Evolutionary conservation across 2,888 invertebrate species (phyloP), one percentile per base, ranked within the genome.

Genomic region (Hoplodrina blanda): DNA sequence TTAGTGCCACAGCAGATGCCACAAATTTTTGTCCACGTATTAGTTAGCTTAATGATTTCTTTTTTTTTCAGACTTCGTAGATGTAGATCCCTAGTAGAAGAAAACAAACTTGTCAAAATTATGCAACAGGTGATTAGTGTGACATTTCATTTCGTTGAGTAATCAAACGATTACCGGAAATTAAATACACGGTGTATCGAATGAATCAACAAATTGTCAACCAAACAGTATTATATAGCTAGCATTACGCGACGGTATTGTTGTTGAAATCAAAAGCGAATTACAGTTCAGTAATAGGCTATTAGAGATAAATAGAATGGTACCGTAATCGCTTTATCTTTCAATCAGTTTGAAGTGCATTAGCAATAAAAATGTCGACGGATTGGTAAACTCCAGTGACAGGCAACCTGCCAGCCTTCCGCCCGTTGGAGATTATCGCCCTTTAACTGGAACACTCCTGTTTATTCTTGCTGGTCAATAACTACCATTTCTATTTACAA

Each of bases 391-490:
- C 66, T 76, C 15, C 25, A 33, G 56, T 54, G 76, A 73, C 60
- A 69, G 71, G 33, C 44, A 56, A 60, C 66, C 70, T 72, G 67
- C 69, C 72, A 17, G 46, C 46, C 41, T 17, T 76, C 37, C 55
- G 41, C 53, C 50, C 50, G 61, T 37, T 62, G 33, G 61, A 84
- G 89, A 90, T 91, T 91, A 91, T 90, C 88, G 89, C 75, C 85
- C 88, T 88, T 62, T 87, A 91, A 90, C 80, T 91, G 81, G 90
- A 84, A 81, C 90, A 86, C 72, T 76, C 81, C 72, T 87, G 82
- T 83, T 85, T 88, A 89, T 88, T 84, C 87, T 88, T 85, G 85
- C 75, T 76, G 56, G 68, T 68, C 50, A 70, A 62, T 60, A 69
- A 70, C 64, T 67, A 70, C 49, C 52, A 71, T 64, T 79, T 67